A percentile compares a stretch with the other conserved stretches of the same genome.
These are phyloP conservation scores for Mustelus asterias DNA, from an alignment of 2,113 vertebrate species.

Conservation along the genomic window DNA sequence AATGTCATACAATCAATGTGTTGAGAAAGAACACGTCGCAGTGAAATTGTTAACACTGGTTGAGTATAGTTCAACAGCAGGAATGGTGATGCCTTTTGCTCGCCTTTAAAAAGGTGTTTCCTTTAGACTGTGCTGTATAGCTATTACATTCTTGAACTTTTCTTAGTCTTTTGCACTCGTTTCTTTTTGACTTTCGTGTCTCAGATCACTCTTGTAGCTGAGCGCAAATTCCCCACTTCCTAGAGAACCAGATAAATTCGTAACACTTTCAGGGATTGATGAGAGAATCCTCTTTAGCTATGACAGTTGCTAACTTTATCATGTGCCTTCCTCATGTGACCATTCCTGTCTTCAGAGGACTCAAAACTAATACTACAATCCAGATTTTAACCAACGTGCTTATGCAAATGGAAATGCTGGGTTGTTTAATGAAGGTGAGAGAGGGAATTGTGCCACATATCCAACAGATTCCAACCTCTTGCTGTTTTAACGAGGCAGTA, in stretches of 20 bases:
- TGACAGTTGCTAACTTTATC: background rate
- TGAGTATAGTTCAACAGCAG: background rate
- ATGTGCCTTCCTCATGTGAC: background rate
- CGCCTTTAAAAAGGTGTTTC: background rate
- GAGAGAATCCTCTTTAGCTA: background rate
- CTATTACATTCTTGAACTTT: background rate
- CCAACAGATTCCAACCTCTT: background rate
- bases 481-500: background rate
- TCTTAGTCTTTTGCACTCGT: background rate
- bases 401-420: background rate
- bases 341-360: background rate
- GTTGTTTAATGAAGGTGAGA: background rate
- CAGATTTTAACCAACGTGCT: background rate
- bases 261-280: background rate
- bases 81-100: background rate
- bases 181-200: background rate
- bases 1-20: background rate
- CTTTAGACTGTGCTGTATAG: background rate
- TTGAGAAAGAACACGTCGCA: background rate
- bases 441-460: background rate
- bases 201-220: background rate
- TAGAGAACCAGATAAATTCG: background rate
- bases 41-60: background rate
- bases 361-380: background rate
- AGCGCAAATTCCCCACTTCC: background rate